Evolutionary conservation across 2,888 invertebrate species (phyloP).

Genomic region (Acholoe squamosa): DNA sequence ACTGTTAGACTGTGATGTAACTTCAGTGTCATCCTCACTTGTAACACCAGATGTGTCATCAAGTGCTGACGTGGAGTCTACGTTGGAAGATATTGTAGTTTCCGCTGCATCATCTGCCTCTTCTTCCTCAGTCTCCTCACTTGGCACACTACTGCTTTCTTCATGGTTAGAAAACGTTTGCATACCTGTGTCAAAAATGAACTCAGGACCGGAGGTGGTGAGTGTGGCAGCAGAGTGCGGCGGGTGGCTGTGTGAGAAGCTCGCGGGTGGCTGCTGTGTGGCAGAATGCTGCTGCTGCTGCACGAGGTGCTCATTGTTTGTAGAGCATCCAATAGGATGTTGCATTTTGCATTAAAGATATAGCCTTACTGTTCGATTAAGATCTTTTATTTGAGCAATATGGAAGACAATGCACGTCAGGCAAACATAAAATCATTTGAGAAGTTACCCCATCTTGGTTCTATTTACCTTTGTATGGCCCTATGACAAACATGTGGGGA

Average conservation of each 20-base stretch:
- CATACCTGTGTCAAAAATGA: slow-evolving; percentile 59
- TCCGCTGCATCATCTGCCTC: not conserved
- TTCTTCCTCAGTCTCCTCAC: slow-evolving; percentile 2
- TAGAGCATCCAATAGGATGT: too few species aligned
- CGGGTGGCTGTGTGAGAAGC: not conserved
- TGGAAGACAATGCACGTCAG: too few species aligned
- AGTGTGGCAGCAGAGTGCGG: not conserved
- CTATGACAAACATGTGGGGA: too few species aligned
- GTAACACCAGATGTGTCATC: not conserved
- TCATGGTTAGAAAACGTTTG: slow-evolving; percentile 40
- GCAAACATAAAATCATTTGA: too few species aligned
- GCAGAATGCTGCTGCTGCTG: not conserved
- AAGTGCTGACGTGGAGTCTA: too few species aligned
- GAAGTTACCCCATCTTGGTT: too few species aligned
- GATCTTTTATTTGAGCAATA: too few species aligned
- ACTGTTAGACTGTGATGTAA: slow-evolving; percentile 26
- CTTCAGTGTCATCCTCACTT: not conserved
- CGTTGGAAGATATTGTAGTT: not conserved
- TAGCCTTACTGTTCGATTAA: too few species aligned
- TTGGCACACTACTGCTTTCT: not conserved
- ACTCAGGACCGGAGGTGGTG: slow-evolving; percentile 30
- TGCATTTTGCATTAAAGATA: too few species aligned
- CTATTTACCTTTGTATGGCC: too few species aligned
- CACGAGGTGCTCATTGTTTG: not conserved
- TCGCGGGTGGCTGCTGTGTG: not conserved